These are phyloP conservation scores for Stenotaenia linearis DNA, from an alignment of 2,888 invertebrate genomes.

Conservation along the genomic window DNA sequence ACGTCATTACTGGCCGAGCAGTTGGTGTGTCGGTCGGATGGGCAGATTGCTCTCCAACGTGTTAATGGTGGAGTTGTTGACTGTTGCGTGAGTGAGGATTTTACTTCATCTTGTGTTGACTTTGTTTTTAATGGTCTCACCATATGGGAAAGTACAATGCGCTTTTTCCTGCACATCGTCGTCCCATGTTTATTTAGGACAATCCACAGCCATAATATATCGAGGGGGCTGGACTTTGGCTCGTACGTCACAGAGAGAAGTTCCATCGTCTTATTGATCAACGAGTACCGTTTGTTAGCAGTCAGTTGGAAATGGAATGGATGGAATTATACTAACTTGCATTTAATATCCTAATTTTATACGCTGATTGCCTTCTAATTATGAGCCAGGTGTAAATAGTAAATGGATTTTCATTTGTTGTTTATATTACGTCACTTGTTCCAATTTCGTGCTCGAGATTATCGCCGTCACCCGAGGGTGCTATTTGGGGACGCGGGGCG, in stretches of 20 bases:
- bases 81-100: conserved; percentile 22
- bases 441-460: neutral
- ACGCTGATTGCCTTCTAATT: conserved; percentile 4
- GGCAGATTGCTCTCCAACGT: conserved; percentile 28
- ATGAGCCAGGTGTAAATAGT: conserved; percentile 9
- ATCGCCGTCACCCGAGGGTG: conserved; percentile 5
- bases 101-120: conserved; percentile 28
- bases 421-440: neutral
- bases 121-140: conserved; percentile 29
- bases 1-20: neutral
- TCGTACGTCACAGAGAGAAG: neutral
- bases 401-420: neutral
- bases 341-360: conserved; percentile 5
- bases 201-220: neutral
- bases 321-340: neutral
- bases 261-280: neutral
- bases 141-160: conserved; percentile 17
- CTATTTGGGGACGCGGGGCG: conserved; percentile 4
- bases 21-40: neutral
- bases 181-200: neutral
- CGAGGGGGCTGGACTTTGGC: neutral
- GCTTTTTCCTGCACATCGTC: neutral
- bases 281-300: neutral
- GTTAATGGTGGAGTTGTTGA: conserved; percentile 29
- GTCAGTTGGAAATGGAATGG: neutral